A percentile compares a stretch with the other conserved stretches of the same genome.
Evolutionary conservation across 2,888 invertebrate genomes (phyloP).

Genomic region (Allacma fusca): DNA sequence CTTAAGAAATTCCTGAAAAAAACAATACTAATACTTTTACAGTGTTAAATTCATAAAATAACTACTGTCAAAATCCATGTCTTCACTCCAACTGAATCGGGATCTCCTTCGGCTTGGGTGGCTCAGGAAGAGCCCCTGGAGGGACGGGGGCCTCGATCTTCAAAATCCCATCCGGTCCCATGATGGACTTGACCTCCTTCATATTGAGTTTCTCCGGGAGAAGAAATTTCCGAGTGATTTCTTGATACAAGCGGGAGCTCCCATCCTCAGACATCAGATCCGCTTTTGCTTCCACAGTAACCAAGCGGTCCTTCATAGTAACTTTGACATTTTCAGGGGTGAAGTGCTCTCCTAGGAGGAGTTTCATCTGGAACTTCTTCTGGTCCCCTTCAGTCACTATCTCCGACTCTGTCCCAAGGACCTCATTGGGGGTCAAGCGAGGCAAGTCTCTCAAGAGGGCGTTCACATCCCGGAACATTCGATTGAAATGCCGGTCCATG

Average conservation of each 20-base stretch:
- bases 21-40: too few species aligned
- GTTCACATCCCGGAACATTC: constrained; percentile 50
- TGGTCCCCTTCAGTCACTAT: constrained; percentile 42
- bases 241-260: neutral
- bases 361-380: constrained; percentile 56
- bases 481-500: constrained; percentile 49
- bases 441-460: constrained; percentile 33
- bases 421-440: constrained; percentile 2
- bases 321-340: constrained; percentile 61
- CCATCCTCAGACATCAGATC: constrained; percentile 16
- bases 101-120: constrained; percentile 40
- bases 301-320: neutral
- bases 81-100: constrained; percentile 13
- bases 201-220: constrained; percentile 3
- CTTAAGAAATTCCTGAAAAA: too few species aligned
- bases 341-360: constrained; percentile 58
- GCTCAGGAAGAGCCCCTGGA: neutral
- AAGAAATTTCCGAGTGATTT: neutral
- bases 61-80: neutral
- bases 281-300: neutral
- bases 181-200: constrained; percentile 14
- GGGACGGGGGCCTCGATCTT: constrained; percentile 42
- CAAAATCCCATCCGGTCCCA: constrained; percentile 11
- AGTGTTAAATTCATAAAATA: too few species aligned
- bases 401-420: constrained; percentile 10